Percentiles rank a stretch among this genome's conserved stretches.
These are phyloP conservation scores for Leptinotarsa lineolata DNA, from an alignment of 1,140 invertebrate species.

Conservation along the genomic window DNA sequence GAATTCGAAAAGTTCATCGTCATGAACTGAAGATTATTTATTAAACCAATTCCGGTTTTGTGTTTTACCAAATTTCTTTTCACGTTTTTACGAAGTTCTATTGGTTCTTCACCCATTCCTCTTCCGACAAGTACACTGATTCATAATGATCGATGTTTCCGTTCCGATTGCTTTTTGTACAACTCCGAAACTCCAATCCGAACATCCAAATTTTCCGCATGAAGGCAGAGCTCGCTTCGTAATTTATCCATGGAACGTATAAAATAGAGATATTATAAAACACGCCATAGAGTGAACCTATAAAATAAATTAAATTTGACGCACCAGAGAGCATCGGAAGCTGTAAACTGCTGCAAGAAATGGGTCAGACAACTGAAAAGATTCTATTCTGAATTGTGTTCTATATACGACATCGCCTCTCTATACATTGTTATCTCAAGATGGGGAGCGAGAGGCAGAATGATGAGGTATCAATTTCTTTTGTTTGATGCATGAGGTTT, in stretches of 20 bases:
- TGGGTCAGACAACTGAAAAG: slow-evolving; percentile 31
- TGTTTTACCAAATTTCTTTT: too few relatives aligned
- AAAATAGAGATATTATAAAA: slow-evolving; percentile 29
- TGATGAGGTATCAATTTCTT: background rate
- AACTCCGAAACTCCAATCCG: background rate
- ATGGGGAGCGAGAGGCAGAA: background rate
- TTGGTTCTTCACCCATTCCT: background rate
- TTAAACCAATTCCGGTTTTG: too few relatives aligned
- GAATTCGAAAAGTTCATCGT: too few relatives aligned
- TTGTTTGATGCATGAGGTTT: background rate
- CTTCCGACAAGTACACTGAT: background rate
- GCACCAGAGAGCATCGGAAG: slow-evolving; percentile 27
- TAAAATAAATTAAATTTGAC: slow-evolving; percentile 34
- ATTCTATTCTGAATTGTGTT: slow-evolving; percentile 21
- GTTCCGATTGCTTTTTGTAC: background rate
- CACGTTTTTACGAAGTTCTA: too few relatives aligned
- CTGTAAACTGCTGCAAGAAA: slow-evolving; percentile 31
- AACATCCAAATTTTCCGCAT: background rate
- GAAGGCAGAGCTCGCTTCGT: background rate
- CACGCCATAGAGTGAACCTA: slow-evolving; percentile 25
- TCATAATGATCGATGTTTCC: background rate
- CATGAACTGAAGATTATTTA: too few relatives aligned
- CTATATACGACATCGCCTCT: slow-evolving; percentile 11
- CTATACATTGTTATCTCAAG: slow-evolving; percentile 18
- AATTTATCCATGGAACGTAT: slow-evolving; percentile 5